These are phyloP conservation scores for Mystacides longicornis DNA, from an alignment of 2,888 invertebrate genomes.

Conservation along the genomic window DNA sequence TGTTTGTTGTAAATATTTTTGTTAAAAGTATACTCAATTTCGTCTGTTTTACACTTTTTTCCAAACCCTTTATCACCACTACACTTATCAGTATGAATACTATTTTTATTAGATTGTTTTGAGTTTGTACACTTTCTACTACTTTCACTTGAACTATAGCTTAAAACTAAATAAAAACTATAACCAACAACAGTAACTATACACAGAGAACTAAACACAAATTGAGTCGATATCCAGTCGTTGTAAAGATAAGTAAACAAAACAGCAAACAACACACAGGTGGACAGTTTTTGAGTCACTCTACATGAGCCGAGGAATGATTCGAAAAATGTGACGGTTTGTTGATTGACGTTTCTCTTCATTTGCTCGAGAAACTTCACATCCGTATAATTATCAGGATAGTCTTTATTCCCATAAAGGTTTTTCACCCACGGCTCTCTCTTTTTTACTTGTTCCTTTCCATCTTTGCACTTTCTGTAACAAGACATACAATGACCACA, in stretches of 20 bases:
- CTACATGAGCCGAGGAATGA: slow-evolving; percentile 70
- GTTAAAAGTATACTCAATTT: not conserved
- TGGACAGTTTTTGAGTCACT: slow-evolving; percentile 72
- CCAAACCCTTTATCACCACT: not conserved
- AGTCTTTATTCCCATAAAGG: slow-evolving; percentile 78
- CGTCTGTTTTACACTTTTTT: not conserved
- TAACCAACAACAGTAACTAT: slow-evolving; percentile 55
- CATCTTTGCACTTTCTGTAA: slow-evolving; percentile 11
- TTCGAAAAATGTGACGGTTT: slow-evolving; percentile 62
- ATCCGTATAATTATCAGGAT: slow-evolving; percentile 91
- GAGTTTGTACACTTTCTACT: not conserved
- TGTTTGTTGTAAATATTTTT: not conserved
- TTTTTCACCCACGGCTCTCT: slow-evolving; percentile 87
- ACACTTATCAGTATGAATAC: not conserved
- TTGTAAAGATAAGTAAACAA: slow-evolving; percentile 68
- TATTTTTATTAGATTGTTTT: not conserved
- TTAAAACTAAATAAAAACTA: slow-evolving; percentile 44
- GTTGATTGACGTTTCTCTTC: slow-evolving; percentile 72
- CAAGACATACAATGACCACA: too few species aligned
- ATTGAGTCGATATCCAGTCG: slow-evolving; percentile 56
- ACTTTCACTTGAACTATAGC: not conserved
- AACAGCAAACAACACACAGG: slow-evolving; percentile 65
- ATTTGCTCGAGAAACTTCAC: slow-evolving; percentile 77
- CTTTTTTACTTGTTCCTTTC: slow-evolving; percentile 32
- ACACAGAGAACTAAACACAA: slow-evolving; percentile 53